Conservation (phyloP, 2,888 invertebrate genomes). For the Tromatobia lineatoria region DNA sequence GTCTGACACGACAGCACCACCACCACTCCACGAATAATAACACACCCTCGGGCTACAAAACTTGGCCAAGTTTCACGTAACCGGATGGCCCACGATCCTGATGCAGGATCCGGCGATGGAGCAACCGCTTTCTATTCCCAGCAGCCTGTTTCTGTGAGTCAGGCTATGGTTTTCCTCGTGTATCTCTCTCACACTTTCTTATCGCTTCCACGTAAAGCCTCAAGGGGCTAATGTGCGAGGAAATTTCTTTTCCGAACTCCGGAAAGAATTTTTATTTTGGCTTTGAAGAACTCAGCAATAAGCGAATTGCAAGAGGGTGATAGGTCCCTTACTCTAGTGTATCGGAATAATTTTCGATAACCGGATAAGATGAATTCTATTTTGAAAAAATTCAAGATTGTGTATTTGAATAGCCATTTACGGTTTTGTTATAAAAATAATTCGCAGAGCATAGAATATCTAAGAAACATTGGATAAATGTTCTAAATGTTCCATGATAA, state of each 20-base stretch:
- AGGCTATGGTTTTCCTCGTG: neutral
- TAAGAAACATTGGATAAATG: too few species aligned
- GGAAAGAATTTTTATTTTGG: neutral
- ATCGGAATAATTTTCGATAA: neutral
- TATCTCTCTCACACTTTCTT: neutral
- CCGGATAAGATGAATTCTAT: neutral
- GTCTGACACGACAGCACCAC: neutral
- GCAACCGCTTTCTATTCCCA: neutral
- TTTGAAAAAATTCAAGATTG: neutral
- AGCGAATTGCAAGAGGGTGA: neutral
- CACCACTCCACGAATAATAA: constrained; percentile 43
- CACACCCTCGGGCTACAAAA: constrained; percentile 43
- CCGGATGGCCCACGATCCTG: constrained; percentile 29
- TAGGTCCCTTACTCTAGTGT: neutral
- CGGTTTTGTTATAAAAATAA: too few species aligned
- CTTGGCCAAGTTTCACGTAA: constrained; percentile 48
- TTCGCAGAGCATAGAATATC: neutral
- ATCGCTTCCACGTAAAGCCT: constrained; percentile 1
- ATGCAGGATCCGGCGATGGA: constrained; percentile 14
- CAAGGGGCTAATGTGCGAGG: constrained; percentile 12
- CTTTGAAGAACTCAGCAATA: neutral
- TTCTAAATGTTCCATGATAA: too few species aligned
- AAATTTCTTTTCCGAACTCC: constrained; percentile 31
- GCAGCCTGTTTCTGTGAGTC: constrained; percentile 14
- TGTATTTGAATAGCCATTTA: too few species aligned